Percentiles rank a stretch among this genome's conserved stretches.
These are phyloP conservation scores for Darwinula stevensoni DNA, from an alignment of 2,888 invertebrate genomes.

Conservation along the genomic window DNA sequence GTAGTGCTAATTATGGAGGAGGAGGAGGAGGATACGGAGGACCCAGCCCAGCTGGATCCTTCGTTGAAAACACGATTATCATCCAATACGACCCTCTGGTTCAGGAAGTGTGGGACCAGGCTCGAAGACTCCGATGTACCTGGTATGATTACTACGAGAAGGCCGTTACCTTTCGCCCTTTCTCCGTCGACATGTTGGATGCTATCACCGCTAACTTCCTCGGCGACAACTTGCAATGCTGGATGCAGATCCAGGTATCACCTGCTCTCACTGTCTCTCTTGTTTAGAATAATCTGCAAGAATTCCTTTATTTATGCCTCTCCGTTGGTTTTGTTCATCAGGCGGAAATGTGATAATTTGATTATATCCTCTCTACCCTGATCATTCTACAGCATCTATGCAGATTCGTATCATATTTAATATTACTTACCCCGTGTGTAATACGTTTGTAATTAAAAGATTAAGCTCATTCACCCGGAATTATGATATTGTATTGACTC, in stretches of 20 bases:
- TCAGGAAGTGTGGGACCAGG: conserved; percentile 79
- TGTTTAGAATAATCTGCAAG: conserved; percentile 3
- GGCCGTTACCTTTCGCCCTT: conserved; percentile 72
- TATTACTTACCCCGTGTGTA: too few relatives aligned
- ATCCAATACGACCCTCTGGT: conserved; percentile 72
- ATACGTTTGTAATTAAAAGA: too few relatives aligned
- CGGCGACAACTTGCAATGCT: conserved; percentile 78
- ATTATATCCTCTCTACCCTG: too few relatives aligned
- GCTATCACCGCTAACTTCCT: conserved; percentile 84
- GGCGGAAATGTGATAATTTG: too few relatives aligned
- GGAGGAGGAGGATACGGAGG: conserved; percentile 34
- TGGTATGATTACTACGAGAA: conserved; percentile 93
- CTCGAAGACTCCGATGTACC: conserved; percentile 63
- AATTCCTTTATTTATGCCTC: neutral
- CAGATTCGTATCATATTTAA: too few relatives aligned
- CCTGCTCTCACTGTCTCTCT: too few relatives aligned
- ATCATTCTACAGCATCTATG: too few relatives aligned
- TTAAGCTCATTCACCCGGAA: too few relatives aligned
- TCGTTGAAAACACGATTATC: conserved; percentile 78
- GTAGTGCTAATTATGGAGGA: too few relatives aligned
- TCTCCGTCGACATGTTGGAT: conserved; percentile 77
- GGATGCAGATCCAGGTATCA: conserved; percentile 81
- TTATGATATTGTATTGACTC: too few relatives aligned
- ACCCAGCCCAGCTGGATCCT: conserved; percentile 67
- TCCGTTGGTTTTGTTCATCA: too few relatives aligned